Evolutionary conservation across 2,888 invertebrate genomes (phyloP).

Genomic region (Patella caerulea): DNA sequence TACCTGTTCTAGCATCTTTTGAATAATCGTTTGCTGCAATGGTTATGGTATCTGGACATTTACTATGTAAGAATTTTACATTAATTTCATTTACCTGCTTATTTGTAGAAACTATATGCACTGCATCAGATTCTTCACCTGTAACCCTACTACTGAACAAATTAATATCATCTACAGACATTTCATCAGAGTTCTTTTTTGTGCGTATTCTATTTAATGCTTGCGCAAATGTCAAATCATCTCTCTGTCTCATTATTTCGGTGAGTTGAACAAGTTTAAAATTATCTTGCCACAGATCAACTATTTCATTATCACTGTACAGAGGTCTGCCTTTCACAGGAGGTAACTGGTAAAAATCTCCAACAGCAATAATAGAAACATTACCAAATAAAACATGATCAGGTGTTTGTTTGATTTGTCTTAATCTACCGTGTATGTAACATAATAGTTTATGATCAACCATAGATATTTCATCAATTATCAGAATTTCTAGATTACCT

Average conservation of each 20-base stretch:
- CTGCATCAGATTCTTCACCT: constrained; percentile 21
- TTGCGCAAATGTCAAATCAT: constrained; percentile 24
- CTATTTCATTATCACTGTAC: background rate
- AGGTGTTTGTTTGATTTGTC: constrained; percentile 22
- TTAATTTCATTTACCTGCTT: constrained; percentile 28
- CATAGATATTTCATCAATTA: constrained; percentile 28
- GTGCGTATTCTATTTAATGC: constrained; percentile 27
- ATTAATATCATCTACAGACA: constrained; percentile 6
- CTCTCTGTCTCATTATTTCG: constrained; percentile 31
- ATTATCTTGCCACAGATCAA: constrained; percentile 28
- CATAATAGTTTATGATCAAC: constrained; percentile 12
- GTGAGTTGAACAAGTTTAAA: constrained; percentile 28
- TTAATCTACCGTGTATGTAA: constrained; percentile 24
- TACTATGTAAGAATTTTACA: constrained; percentile 13
- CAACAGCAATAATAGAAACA: background rate
- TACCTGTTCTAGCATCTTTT: constrained; percentile 26
- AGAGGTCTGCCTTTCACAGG: constrained; percentile 26
- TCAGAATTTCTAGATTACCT: constrained; percentile 18
- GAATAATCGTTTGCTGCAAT: constrained; percentile 28
- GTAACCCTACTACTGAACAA: constrained; percentile 19
- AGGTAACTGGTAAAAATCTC: constrained; percentile 28
- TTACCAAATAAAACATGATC: constrained; percentile 12
- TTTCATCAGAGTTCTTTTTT: constrained; percentile 17
- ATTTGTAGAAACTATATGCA: constrained; percentile 34
- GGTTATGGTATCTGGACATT: constrained; percentile 13